These are phyloP conservation scores for Sinosuthora webbiana DNA, from an alignment of 2,113 vertebrate genomes.

Conservation along the genomic window DNA sequence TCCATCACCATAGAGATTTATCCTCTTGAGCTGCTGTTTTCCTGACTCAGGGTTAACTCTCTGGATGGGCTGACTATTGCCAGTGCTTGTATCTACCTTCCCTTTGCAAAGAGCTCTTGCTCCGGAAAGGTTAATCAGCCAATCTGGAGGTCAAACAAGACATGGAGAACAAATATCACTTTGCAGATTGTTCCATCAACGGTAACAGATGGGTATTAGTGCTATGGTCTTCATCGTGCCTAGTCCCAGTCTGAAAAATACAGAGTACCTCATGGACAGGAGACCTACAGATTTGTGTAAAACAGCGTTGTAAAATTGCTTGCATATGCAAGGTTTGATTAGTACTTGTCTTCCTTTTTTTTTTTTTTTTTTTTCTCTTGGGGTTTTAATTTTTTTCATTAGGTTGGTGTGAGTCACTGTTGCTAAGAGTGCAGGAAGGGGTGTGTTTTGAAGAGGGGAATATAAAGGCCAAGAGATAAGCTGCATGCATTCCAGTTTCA, in stretches of 20 bases:
- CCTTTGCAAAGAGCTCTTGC: not conserved
- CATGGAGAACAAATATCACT: not conserved
- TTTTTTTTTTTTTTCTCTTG: not conserved
- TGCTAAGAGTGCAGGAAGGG: constrained; percentile 1
- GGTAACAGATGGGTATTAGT: not conserved
- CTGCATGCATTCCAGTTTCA: not conserved
- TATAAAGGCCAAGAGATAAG: not conserved
- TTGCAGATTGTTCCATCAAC: not conserved
- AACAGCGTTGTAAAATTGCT: not conserved
- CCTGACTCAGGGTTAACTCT: constrained; percentile 1
- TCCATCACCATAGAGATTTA: constrained; percentile 11
- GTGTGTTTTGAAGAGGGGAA: constrained; percentile 13
- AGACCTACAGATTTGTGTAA: not conserved
- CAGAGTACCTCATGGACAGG: not conserved
- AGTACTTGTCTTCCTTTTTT: not conserved
- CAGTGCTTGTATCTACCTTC: not conserved
- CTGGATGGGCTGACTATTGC: not conserved
- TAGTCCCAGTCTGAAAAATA: not conserved
- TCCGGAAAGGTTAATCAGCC: not conserved
- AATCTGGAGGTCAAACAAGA: constrained; percentile 28
- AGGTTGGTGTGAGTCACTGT: constrained; percentile 11
- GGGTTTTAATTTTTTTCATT: not conserved
- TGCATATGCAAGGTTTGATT: not conserved
- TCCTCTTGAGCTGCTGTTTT: not conserved
- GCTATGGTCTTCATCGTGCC: not conserved